Conservation (phyloP, 2,888 invertebrate genomes). For the Cyaniris semiargus region DNA sequence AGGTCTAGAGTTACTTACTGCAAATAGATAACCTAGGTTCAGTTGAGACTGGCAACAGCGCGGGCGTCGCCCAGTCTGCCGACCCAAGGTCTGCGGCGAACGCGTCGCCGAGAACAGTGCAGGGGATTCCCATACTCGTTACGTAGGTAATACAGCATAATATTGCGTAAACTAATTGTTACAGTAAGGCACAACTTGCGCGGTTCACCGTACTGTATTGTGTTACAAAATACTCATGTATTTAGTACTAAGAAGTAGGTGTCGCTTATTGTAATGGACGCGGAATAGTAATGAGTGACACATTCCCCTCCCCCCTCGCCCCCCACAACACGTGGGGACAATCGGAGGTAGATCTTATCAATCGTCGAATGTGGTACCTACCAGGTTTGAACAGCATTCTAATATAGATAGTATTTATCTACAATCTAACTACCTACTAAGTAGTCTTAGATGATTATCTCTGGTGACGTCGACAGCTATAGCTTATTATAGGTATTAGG, state of each 20-base stretch:
- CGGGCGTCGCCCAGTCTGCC: conserved; percentile 31
- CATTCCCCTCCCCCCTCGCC: neutral
- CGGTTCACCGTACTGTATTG: conserved; percentile 21
- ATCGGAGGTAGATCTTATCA: neutral
- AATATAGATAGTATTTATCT: neutral
- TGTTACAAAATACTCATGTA: conserved; percentile 15
- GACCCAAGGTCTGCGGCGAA: neutral
- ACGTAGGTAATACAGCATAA: neutral
- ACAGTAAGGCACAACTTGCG: neutral
- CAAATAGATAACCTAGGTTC: conserved; percentile 13
- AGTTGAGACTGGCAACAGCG: neutral
- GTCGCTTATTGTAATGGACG: neutral
- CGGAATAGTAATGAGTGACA: conserved; percentile 10
- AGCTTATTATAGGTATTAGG: too few relatives aligned
- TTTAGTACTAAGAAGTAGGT: conserved; percentile 8
- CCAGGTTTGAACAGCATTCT: neutral
- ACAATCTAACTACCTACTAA: too few relatives aligned
- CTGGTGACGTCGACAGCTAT: too few relatives aligned
- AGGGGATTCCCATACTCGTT: neutral
- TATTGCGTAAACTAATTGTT: neutral
- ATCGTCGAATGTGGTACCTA: neutral
- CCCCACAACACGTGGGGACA: neutral
- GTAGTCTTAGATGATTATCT: too few relatives aligned
- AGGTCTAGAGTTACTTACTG: conserved; percentile 12
- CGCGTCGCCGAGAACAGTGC: neutral